These are phyloP conservation scores for Pimpla rufipes DNA, from an alignment of 2,888 invertebrate species.

Conservation along the genomic window DNA sequence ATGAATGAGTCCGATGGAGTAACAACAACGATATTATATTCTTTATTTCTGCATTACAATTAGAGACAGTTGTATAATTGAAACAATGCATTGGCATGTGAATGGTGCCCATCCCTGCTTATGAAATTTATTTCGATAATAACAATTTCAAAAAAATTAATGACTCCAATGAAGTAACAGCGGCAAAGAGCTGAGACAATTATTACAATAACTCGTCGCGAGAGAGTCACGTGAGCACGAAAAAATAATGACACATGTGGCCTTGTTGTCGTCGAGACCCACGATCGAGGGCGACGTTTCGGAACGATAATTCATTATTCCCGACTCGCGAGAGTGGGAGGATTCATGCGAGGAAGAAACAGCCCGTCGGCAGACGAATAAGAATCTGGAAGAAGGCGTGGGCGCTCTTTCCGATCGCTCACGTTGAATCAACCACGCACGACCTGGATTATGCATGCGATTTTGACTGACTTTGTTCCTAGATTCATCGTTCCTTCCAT, in stretches of 20 bases:
- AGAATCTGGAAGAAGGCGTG: background rate
- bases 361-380: background rate
- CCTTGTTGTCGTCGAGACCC: background rate
- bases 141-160: background rate
- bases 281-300: background rate
- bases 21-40: no score
- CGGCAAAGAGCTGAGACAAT: background rate
- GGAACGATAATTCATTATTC: slow-evolving; percentile 30
- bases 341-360: background rate
- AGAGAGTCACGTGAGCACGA: background rate
- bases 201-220: background rate
- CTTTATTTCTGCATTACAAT: no score
- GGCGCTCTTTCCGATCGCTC: slow-evolving; percentile 2
- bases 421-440: background rate
- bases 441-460: background rate
- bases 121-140: background rate
- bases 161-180: background rate
- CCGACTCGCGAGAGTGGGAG: slow-evolving; percentile 17
- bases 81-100: background rate
- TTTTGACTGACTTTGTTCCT: background rate
- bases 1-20: no score
- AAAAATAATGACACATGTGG: slow-evolving; percentile 14
- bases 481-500: background rate
- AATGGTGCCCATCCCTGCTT: no score
- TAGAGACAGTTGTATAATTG: background rate